Percentiles rank a stretch among this genome's conserved stretches.
Evolutionary conservation across 1,140 invertebrate genomes (phyloP).

Genomic region (Phymastichus coffea): DNA sequence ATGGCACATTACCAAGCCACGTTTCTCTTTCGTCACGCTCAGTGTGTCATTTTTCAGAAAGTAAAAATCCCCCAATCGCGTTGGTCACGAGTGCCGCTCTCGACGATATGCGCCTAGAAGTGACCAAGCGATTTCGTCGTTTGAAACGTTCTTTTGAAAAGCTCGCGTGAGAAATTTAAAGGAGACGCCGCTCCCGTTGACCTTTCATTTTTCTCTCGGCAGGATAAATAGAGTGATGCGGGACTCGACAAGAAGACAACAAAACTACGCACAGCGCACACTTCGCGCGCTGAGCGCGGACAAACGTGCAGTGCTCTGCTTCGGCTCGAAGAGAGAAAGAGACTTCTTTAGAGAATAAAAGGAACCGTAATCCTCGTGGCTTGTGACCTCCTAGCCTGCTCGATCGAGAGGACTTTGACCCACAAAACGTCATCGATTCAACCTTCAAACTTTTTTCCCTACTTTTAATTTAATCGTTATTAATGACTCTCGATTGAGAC

Average conservation of each 20-base stretch:
- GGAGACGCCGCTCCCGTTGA: neutral
- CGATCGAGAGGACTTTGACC: neutral
- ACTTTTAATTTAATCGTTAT: too few relatives aligned
- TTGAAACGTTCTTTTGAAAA: neutral
- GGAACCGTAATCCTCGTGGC: too few relatives aligned
- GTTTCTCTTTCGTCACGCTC: too few relatives aligned
- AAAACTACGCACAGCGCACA: conserved; percentile 1
- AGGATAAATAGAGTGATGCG: neutral
- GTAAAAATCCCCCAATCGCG: neutral
- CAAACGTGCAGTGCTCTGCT: neutral
- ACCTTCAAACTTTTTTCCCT: neutral
- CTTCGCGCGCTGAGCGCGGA: neutral
- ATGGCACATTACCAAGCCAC: too few relatives aligned
- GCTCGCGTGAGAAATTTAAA: neutral
- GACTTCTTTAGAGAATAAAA: neutral
- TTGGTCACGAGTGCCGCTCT: conserved; percentile 2
- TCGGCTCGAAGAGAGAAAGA: neutral
- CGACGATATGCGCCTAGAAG: neutral
- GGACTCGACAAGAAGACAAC: neutral
- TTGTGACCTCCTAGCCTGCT: too few relatives aligned
- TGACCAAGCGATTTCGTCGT: neutral
- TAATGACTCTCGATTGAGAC: too few relatives aligned
- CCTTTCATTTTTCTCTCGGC: neutral
- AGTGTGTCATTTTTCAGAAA: neutral
- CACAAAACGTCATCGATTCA: neutral